phyloP scores from a whole-genome alignment of 2,797 vertebrate genomes.

The Perodicticus potto region DNA sequence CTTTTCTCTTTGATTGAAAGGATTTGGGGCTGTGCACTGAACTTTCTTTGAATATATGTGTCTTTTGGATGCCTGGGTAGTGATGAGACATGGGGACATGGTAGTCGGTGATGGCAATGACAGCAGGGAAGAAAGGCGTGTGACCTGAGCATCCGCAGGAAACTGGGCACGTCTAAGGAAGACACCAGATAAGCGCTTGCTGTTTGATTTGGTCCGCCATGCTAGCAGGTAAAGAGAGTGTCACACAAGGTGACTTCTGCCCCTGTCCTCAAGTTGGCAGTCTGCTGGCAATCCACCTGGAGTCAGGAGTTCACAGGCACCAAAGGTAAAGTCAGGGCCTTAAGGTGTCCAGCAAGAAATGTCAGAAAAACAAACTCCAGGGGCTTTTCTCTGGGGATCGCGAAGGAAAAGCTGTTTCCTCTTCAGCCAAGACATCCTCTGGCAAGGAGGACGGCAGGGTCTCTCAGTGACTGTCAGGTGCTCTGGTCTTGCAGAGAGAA shows the following conservation, averaged over 20 bases:
- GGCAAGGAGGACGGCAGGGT: neutral
- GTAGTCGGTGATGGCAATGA: neutral
- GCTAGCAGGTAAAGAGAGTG: neutral
- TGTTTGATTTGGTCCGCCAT: neutral
- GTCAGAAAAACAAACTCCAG: neutral
- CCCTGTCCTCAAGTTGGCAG: neutral
- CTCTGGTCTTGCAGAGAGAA: neutral
- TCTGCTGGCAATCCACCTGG: neutral
- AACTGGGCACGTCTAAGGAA: neutral
- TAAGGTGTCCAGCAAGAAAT: neutral
- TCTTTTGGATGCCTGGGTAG: neutral
- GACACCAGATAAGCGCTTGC: neutral
- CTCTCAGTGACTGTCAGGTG: neutral
- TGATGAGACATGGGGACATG: neutral
- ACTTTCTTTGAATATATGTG: neutral
- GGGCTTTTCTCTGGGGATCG: neutral
- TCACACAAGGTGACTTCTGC: neutral
- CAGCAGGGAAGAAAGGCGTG: neutral
- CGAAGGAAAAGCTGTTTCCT: neutral
- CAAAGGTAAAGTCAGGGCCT: neutral
- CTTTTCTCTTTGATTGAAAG: conserved; percentile 41
- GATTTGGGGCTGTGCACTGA: neutral
- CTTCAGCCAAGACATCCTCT: neutral
- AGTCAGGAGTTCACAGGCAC: neutral
- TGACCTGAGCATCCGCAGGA: neutral